phyloP scores from a whole-genome alignment of 2,113 vertebrate species.

The Hippocampus barbouri region DNA sequence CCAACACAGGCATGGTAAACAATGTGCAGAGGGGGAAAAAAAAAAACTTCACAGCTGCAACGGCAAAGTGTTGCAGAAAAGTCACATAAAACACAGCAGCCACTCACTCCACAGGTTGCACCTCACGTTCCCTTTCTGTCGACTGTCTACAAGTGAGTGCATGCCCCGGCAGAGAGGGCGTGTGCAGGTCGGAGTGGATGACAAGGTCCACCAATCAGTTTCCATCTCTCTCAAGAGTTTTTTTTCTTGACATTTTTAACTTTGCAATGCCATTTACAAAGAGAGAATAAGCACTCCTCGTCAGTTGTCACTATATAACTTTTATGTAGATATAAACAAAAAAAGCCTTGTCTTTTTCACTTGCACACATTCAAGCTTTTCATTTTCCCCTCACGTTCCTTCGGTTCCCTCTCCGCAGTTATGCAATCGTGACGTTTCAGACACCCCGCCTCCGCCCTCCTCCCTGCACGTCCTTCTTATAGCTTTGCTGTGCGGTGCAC shows the following conservation, averaged over 20 bases:
- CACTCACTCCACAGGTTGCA: constrained; percentile 44
- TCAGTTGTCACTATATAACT: constrained; percentile 3
- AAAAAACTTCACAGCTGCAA: neutral
- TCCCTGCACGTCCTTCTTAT: constrained; percentile 25
- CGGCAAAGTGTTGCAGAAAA: constrained; percentile 16
- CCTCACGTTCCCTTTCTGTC: constrained; percentile 39
- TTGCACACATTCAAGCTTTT: constrained; percentile 33
- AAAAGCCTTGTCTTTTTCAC: constrained; percentile 44
- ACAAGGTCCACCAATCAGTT: constrained; percentile 44
- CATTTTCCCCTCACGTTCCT: constrained; percentile 42
- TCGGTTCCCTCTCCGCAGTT: constrained; percentile 54
- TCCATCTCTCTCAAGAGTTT: neutral
- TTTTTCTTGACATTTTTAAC: neutral
- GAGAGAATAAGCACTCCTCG: neutral
- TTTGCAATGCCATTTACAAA: neutral
- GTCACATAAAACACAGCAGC: constrained; percentile 6
- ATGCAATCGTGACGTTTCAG: constrained; percentile 67
- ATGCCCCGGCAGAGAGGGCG: constrained; percentile 50
- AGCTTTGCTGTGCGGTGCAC: constrained; percentile 10
- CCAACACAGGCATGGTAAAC: constrained; percentile 5
- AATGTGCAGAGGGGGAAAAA: neutral
- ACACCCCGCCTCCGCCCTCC: constrained; percentile 30
- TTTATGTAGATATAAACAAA: constrained; percentile 21
- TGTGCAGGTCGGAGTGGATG: constrained; percentile 40
- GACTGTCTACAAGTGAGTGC: constrained; percentile 60